Base-by-base conservation (phyloP, 2,113 vertebrate species). In the Neogobius melanostomus region DNA sequence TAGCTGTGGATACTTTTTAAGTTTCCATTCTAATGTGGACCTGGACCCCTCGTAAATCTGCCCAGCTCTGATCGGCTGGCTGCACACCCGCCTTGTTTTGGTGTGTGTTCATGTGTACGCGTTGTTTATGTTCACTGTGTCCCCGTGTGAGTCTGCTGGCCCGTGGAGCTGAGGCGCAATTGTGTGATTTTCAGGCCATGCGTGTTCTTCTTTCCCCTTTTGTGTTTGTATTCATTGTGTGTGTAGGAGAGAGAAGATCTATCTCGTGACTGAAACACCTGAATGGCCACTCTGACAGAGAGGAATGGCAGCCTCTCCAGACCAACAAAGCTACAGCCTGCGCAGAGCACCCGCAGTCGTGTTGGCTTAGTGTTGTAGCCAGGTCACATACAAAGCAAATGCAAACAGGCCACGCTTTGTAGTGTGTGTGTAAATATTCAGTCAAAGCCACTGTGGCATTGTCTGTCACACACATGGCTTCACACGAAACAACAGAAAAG, bases 261-360 rank as follows among this genome's bases (percentile, higher is more conserved):
- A 87, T 85, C 63, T 73, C 68, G 48, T 75, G 62, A 59, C 70
- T 87, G 71, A 79, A 36, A 83, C 87, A 89, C 81, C 76, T 85
- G 84, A 85, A 73, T 83, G 75, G 64, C 57, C 79, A 82, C 82
- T 75, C 50, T 82, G 84, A 82, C 83, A 84, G 57, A 77, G 79
- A 78, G 54, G 68, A 74, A 84, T 85, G 74, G 74, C 76, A 77
- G 50, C 14, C 65, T 84, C 82, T 83, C 80, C 73, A 84, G 77
- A 81, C 65, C 80, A 81, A 82, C 78, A 81, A 42, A 71, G 79
- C 64, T 76, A 68, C 66, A 75, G 76, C 72, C 75, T 82, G 80
- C 53, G 68, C 66, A 51, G 21, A 72, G 75, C 1, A 11, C 63
- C 67, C 56, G 50, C 46, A 69, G 53, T 77, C 68, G 21, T 1